These are phyloP conservation scores for Graphium colonna DNA, from an alignment of 2,888 invertebrate genomes.

Conservation along the genomic window DNA sequence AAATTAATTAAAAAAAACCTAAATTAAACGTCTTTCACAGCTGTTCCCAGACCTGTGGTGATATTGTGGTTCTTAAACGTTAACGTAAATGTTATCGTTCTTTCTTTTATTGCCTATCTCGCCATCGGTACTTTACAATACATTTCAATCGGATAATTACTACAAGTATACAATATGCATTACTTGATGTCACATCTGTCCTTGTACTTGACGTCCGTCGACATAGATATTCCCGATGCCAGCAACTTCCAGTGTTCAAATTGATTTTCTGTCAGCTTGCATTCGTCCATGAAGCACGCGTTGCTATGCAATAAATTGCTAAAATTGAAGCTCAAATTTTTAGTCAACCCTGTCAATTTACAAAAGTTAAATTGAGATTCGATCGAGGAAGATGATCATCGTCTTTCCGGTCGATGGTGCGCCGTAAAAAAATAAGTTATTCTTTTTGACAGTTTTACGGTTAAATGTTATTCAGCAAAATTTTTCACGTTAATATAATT, in stretches of 20 bases:
- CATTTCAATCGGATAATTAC: too few species aligned
- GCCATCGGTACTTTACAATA: too few species aligned
- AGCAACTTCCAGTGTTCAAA: constrained; percentile 43
- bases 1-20: too few species aligned
- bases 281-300: constrained; percentile 38
- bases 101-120: too few species aligned
- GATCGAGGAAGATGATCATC: constrained; percentile 20
- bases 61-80: too few species aligned
- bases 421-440: neutral
- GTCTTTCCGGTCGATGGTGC: neutral
- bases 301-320: constrained; percentile 30
- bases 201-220: constrained; percentile 29
- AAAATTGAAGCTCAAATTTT: constrained; percentile 34
- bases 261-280: constrained; percentile 39
- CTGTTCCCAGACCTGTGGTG: too few species aligned
- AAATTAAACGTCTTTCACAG: too few species aligned
- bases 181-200: constrained; percentile 29
- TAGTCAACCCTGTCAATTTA: constrained; percentile 32
- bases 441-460: constrained; percentile 22
- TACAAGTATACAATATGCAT: neutral
- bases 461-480: constrained; percentile 10
- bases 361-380: constrained; percentile 30
- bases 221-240: constrained; percentile 28
- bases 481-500: neutral
- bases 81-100: too few species aligned